Base-by-base conservation (phyloP, 2,888 invertebrate genomes). In the Caenorhabditis plicata region DNA sequence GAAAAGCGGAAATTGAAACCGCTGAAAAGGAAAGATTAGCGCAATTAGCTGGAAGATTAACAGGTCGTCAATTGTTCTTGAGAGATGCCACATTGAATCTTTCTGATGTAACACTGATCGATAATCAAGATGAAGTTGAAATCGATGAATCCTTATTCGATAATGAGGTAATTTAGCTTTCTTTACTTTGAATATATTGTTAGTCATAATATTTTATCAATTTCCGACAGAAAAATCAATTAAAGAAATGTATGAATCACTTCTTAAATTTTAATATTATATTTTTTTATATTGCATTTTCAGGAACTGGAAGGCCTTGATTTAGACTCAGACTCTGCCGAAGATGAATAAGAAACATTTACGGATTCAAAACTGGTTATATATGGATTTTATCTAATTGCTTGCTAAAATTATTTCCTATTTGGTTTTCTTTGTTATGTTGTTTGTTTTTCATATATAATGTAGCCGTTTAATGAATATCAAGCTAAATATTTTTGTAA, bases 131-230 rank as follows among this genome's bases (percentile, higher is more conserved):
- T 82, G 86, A 87, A 68, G 90, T 93, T 31, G 91, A 92, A 84
- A 92, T 93, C 36, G 92, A 93, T 83, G 92, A 93, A 82, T 89
- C 91, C 19, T 83, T 94, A 17, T 94, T 93, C 82, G 91, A 78
- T 64, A 73, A 52, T 20, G 68, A 71, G 62, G 70, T 69, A 7
- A 2, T 45, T n/a, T 22, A n/a, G n/a, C n/a, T n/a, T n/a, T n/a
- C n/a, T n/a, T n/a, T n/a, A n/a, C n/a, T n/a, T n/a, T n/a, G n/a
- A n/a, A n/a, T n/a, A n/a, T n/a, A n/a, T n/a, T n/a, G n/a, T n/a
- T n/a, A n/a, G n/a, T n/a, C n/a, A n/a, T n/a, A n/a, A n/a, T n/a
- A n/a, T n/a, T n/a, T n/a, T n/a, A n/a, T n/a, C n/a, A n/a, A n/a
- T n/a, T n/a, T n/a, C n/a, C n/a, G n/a, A n/a, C n/a, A n/a, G n/a